Base-by-base conservation (phyloP, 2,797 vertebrate genomes). In the Morus bassanus region DNA sequence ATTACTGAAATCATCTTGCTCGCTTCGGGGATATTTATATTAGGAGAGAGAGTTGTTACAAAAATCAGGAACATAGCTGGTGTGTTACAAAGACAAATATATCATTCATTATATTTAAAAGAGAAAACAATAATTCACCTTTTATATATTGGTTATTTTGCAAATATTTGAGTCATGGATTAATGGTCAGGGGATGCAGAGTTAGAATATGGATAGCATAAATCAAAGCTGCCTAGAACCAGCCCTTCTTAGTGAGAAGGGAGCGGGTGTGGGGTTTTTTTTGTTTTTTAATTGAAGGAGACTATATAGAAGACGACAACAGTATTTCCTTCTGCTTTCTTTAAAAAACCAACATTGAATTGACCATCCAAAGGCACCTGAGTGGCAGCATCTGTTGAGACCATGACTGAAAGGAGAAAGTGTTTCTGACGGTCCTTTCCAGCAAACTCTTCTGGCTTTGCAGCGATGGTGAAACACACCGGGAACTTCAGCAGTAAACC, bases 11-110 rank as follows among this genome's bases (percentile, higher is more conserved):
- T 92, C 48, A 81, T 95, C 89, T 88, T 18, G 2, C 69, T 91
- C 3, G 1, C 93, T 96, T 91, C 2, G 0, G 92, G 91, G 76
- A 90, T 93, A 95, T 96, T 92, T 92, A 67, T 92, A 81, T 93
- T 94, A 92, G 91, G 76, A 89, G 88, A 88, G 82, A 94, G 92
- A 82, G 83, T 91, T 90, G 87, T 86, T 92, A 91, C 63, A 94
- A 93, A 94, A 92, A 64, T 69, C 76, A 91, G 85, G 63, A 88
- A 35, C 73, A 61, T 45, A 93, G 79, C 46, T 67, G 59, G n/a
- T 64, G 65, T 88, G 65, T 64, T 94, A 76, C 87, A 51, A 91
- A 95, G 85, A 84, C 78, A 96, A 96, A 93, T 84, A 86, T 18
- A 90, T 81, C 16, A 60, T 67, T 84, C 82, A 67, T 91, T 92